phyloP scores from a whole-genome alignment of 2,797 vertebrate species.

The Hozukius guyotensis region DNA sequence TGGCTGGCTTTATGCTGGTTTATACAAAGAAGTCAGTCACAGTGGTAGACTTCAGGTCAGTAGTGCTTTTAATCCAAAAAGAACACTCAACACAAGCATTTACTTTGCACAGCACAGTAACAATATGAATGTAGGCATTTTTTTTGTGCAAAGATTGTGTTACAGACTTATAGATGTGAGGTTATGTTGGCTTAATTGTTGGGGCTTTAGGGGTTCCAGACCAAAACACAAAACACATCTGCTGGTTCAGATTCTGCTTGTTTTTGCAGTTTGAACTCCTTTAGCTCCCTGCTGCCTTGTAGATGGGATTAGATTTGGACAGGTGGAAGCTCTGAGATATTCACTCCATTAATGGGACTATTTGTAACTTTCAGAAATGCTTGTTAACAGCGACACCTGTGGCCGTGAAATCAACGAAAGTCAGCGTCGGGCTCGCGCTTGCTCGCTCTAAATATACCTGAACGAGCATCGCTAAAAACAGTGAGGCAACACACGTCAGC shows the following conservation, averaged over 20 bases:
- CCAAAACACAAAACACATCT: conserved; percentile 52
- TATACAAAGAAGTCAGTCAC: neutral
- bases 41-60: conserved; percentile 18
- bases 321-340: neutral
- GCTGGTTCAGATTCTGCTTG: conserved; percentile 76
- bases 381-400: too few relatives aligned
- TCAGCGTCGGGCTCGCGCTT: too few relatives aligned
- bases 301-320: neutral
- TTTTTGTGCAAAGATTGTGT: neutral
- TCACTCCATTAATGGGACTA: neutral
- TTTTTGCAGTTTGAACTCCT: conserved; percentile 6
- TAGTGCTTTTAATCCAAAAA: conserved; percentile 14
- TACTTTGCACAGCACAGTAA: conserved; percentile 26
- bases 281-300: neutral
- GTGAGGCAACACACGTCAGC: too few relatives aligned
- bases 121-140: conserved; percentile 19
- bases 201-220: neutral
- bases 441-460: too few relatives aligned
- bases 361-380: too few relatives aligned
- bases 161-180: neutral
- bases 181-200: neutral
- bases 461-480: too few relatives aligned
- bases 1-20: conserved; percentile 5
- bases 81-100: conserved; percentile 5
- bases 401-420: too few relatives aligned